phyloP scores from a whole-genome alignment of 2,797 vertebrate genomes.

The Lophotriccus pileatus region DNA sequence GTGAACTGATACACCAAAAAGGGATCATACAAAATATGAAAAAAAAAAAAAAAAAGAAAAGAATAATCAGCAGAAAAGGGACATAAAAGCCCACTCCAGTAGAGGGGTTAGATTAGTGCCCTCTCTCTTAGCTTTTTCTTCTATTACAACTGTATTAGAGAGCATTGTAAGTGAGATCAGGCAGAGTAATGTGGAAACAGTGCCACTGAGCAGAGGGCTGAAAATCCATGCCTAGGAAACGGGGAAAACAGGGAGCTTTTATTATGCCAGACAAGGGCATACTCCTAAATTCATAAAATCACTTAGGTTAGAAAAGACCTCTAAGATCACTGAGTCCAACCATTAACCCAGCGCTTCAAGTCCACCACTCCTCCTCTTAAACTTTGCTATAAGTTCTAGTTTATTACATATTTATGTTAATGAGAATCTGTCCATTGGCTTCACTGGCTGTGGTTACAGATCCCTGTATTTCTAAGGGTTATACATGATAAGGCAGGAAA shows the following conservation, averaged over 20 bases:
- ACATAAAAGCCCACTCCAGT: not conserved
- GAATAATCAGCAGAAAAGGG: not conserved
- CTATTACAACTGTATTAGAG: not conserved
- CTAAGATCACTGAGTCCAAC: not conserved
- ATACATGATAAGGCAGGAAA: not conserved
- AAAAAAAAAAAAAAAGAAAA: rapidly evolving
- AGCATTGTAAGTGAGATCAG: not conserved
- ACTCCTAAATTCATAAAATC: not conserved
- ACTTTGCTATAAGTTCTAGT: not conserved
- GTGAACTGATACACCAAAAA: not conserved
- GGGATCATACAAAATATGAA: rapidly evolving
- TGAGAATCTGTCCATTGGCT: not conserved
- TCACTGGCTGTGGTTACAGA: not conserved
- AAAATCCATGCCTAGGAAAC: not conserved
- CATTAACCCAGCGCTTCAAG: not conserved
- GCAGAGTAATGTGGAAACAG: not conserved
- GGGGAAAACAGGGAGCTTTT: not conserved
- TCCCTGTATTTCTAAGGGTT: not conserved
- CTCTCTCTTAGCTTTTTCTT: not conserved
- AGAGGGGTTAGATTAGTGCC: not conserved
- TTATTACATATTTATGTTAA: not conserved
- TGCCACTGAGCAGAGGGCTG: not conserved
- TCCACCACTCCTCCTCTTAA: not conserved
- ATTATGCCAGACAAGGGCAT: not conserved
- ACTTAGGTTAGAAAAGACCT: not conserved